Conservation (phyloP, 92 coral and sea anemone species). For the Epizoanthus fatuus region DNA sequence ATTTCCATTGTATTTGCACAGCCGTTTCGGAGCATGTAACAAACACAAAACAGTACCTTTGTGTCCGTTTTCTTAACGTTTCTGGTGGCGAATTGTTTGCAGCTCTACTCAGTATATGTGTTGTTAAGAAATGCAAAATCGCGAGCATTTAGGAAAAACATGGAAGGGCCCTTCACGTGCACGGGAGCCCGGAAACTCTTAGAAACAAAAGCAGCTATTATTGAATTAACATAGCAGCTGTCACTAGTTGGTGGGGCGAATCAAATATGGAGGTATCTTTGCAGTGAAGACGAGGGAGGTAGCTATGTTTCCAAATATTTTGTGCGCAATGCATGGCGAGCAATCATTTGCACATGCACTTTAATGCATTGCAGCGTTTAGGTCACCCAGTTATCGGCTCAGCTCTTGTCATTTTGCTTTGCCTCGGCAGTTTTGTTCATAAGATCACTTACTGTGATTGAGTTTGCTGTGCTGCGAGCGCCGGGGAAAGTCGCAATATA, state of each 20-base stretch:
- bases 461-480: not conserved
- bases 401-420: not conserved
- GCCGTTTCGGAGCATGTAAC: conserved; percentile 41
- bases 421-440: not conserved
- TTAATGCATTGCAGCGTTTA: not conserved
- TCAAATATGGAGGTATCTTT: not conserved
- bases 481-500: not conserved
- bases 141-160: conserved; percentile 5
- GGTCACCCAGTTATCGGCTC: not conserved
- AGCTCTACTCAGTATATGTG: not conserved
- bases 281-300: conserved; percentile 4
- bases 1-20: conserved; percentile 34
- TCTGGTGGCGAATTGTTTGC: conserved; percentile 44
- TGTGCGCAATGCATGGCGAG: not conserved
- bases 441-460: not conserved
- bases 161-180: conserved; percentile 17
- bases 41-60: conserved; percentile 27
- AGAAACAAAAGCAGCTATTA: not conserved
- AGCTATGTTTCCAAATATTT: not conserved
- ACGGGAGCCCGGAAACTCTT: not conserved
- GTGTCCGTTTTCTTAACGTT: conserved; percentile 22
- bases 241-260: not conserved
- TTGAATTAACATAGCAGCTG: not conserved
- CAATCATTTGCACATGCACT: not conserved
- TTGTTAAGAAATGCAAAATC: conserved; percentile 32